Conservation (phyloP, 2,797 vertebrate species). For the Sarcoramphus papa region DNA sequence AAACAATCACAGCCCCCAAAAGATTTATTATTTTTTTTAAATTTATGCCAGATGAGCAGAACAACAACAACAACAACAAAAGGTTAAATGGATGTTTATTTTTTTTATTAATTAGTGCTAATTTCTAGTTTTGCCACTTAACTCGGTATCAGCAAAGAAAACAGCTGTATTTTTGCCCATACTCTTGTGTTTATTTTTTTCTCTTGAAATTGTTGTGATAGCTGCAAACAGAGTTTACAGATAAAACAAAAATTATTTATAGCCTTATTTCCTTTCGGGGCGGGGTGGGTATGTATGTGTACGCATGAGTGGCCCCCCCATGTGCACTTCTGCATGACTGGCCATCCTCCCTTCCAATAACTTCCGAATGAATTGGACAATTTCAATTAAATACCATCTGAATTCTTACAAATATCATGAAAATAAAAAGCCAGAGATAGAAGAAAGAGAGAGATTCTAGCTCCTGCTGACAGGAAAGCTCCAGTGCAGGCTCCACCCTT, state of each 20-base stretch:
- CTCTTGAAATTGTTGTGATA: background rate
- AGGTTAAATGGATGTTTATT: conserved; percentile 9
- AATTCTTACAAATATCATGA: background rate
- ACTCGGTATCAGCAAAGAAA: background rate
- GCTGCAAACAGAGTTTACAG: background rate
- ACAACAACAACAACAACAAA: background rate
- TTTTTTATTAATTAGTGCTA: background rate
- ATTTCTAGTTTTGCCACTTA: background rate
- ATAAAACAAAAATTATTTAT: background rate
- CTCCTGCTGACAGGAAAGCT: background rate
- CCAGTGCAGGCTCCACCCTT: background rate
- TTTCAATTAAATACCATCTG: background rate
- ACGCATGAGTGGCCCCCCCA: background rate
- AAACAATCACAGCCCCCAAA: conserved; percentile 18
- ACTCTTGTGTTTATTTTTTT: background rate
- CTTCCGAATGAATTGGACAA: background rate
- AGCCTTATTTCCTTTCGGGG: background rate
- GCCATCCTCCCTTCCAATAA: background rate
- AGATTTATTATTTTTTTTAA: background rate
- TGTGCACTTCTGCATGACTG: background rate
- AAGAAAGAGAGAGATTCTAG: background rate
- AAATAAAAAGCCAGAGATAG: background rate
- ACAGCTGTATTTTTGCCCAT: background rate
- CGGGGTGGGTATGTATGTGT: accelerated
- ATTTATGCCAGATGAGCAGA: conserved; percentile 10